phyloP scores from a whole-genome alignment of 1,140 invertebrate species.

The Anastatus disparis region DNA sequence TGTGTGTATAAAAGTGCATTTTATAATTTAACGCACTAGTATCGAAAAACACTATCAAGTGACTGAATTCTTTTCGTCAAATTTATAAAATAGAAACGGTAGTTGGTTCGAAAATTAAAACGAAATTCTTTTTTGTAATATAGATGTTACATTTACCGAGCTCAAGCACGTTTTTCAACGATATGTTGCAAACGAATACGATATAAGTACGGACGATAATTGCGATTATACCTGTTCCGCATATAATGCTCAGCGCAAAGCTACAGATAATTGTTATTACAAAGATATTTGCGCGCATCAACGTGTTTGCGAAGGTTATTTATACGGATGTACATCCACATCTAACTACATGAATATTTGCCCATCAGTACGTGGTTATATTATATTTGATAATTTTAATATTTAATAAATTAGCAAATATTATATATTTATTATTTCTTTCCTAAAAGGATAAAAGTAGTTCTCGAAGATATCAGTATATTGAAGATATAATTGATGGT shows the following conservation, averaged over 20 bases:
- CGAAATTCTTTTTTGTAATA: too few species aligned
- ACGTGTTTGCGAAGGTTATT: not conserved
- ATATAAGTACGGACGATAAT: not conserved
- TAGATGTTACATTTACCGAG: not conserved
- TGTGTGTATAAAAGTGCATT: too few species aligned
- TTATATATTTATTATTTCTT: too few species aligned
- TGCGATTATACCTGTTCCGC: not conserved
- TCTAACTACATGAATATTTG: not conserved
- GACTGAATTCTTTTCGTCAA: too few species aligned
- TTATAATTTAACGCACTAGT: too few species aligned
- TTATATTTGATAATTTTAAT: too few species aligned
- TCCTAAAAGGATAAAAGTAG: not conserved
- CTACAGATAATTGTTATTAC: not conserved
- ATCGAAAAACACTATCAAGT: too few species aligned
- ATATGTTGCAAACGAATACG: not conserved
- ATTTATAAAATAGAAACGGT: too few species aligned
- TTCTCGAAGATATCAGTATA: not conserved
- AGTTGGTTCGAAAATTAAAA: too few species aligned
- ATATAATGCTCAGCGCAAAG: not conserved
- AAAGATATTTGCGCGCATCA: not conserved
- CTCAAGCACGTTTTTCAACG: slow-evolving; percentile 2
- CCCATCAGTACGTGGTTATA: not conserved
- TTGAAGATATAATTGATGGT: not conserved
- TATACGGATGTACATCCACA: not conserved
- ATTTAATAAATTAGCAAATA: too few species aligned